These are phyloP conservation scores for Liasis olivaceus DNA, from an alignment of 2,797 vertebrate genomes.

Conservation along the genomic window DNA sequence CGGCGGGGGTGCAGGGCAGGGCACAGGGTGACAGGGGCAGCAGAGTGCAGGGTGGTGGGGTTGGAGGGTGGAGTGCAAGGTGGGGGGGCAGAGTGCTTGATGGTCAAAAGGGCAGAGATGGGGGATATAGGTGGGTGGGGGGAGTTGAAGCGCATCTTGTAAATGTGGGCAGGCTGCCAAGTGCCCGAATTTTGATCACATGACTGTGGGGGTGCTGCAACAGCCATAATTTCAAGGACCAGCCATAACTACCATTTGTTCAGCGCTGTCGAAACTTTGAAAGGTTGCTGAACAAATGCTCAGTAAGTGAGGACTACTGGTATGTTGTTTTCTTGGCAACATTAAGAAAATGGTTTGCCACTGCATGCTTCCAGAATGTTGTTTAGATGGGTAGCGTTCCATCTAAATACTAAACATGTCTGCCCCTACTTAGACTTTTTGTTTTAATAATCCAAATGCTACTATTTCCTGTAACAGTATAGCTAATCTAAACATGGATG, in stretches of 20 bases:
- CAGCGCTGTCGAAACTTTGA: neutral
- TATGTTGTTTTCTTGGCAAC: neutral
- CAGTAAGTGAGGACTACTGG: no score
- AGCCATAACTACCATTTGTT: neutral
- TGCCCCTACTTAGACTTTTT: neutral
- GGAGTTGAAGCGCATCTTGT: neutral
- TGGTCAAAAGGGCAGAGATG: neutral
- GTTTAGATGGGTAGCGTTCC: neutral
- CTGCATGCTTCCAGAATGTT: neutral
- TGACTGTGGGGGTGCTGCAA: neutral
- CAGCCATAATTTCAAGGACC: neutral
- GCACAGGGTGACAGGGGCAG: neutral
- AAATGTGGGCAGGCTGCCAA: neutral
- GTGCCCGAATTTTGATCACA: neutral
- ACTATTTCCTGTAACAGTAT: neutral
- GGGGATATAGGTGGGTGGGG: neutral
- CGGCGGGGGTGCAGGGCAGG: neutral
- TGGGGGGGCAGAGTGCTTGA: neutral
- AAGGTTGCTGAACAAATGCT: no score
- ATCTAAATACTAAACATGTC: neutral
- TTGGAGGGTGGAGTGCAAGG: neutral
- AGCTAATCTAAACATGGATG: constrained; percentile 22
- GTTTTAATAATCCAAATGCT: neutral
- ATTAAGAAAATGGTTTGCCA: neutral
- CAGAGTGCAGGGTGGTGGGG: neutral